These are phyloP conservation scores for Taphrorychus bicolor DNA, from an alignment of 2,888 invertebrate species.

Conservation along the genomic window DNA sequence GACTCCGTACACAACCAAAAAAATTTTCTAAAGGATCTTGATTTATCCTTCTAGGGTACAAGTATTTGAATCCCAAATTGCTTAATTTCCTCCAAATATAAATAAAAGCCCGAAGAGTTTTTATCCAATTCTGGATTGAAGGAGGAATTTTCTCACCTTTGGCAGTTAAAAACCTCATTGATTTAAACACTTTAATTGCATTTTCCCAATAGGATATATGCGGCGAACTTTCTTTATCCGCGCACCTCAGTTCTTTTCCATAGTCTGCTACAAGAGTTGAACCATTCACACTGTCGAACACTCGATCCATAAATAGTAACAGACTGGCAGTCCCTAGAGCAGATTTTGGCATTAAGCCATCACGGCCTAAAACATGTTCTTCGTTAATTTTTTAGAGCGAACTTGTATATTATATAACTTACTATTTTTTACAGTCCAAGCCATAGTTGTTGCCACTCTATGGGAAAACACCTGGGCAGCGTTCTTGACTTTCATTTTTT, in stretches of 20 bases:
- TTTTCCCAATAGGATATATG: too few relatives aligned
- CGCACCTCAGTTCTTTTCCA: not conserved
- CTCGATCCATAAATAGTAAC: too few relatives aligned
- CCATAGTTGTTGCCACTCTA: not conserved
- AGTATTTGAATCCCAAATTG: not conserved
- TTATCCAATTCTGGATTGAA: not conserved
- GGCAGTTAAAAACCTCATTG: not conserved
- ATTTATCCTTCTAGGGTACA: not conserved
- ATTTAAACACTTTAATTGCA: too few relatives aligned
- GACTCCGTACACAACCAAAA: not conserved
- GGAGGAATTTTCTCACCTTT: slow-evolving; percentile 11
- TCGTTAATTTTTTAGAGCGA: too few relatives aligned
- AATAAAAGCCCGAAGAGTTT: slow-evolving; percentile 6
- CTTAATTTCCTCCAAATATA: not conserved
- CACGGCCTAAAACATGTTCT: too few relatives aligned
- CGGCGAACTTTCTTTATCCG: not conserved
- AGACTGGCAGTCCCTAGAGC: too few relatives aligned
- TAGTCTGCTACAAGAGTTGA: too few relatives aligned
- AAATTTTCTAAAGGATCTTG: slow-evolving; percentile 13
- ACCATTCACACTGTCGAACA: too few relatives aligned
- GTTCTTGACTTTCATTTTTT: slow-evolving; percentile 13
- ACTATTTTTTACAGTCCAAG: not conserved
- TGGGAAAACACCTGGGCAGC: not conserved
- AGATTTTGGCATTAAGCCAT: too few relatives aligned
- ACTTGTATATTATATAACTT: not conserved